phyloP scores from a whole-genome alignment of 1,140 invertebrate genomes.

The Heterodera schachtii region DNA sequence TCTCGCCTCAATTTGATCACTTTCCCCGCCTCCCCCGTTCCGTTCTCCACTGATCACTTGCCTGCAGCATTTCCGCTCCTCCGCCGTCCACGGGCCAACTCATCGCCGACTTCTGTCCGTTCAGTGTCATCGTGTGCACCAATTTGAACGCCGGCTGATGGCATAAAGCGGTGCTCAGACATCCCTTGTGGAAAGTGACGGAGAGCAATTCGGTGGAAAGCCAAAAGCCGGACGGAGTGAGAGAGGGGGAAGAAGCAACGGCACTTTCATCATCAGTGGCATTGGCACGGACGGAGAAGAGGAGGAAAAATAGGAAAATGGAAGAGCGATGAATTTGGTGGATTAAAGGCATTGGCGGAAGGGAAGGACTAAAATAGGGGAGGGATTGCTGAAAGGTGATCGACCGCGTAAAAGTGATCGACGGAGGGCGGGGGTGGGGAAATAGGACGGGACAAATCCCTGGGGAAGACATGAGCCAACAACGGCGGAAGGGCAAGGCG shows the following conservation, averaged over 20 bases:
- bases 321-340: neutral
- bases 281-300: neutral
- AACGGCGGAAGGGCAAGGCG: too few relatives aligned
- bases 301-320: neutral
- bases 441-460: neutral
- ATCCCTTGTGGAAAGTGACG: slow-evolving; percentile 42
- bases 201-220: slow-evolving; percentile 35
- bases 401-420: too few relatives aligned
- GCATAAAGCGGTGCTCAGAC: slow-evolving; percentile 42
- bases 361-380: neutral
- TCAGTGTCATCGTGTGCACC: slow-evolving; percentile 39
- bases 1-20: too few relatives aligned
- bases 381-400: neutral
- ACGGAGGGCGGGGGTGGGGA: neutral
- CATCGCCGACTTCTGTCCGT: slow-evolving; percentile 31
- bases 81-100: slow-evolving; percentile 37
- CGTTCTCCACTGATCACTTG: neutral
- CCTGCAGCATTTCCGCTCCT: neutral
- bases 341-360: neutral
- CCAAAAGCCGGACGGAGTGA: slow-evolving; percentile 29
- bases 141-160: slow-evolving; percentile 39
- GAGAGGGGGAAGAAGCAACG: neutral
- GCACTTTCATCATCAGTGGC: neutral
- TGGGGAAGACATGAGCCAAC: neutral
- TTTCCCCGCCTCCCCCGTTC: too few relatives aligned